These are phyloP conservation scores for Elanus axillaris DNA, from an alignment of 2,113 vertebrate species.

Conservation along the genomic window DNA sequence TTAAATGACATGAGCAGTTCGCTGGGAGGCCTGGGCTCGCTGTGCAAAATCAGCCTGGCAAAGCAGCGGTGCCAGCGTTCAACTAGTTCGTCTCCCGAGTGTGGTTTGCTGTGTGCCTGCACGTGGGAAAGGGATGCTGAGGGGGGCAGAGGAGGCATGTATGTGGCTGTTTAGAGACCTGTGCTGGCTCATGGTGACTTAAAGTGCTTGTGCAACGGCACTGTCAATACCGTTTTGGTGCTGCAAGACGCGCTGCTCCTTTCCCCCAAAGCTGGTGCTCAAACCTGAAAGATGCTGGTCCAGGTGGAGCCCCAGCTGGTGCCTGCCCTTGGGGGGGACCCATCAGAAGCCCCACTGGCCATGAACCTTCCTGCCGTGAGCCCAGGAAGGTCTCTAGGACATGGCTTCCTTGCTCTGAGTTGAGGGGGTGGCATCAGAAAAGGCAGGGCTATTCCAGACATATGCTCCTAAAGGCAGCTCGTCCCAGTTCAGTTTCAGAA, in stretches of 20 bases:
- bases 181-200: not conserved
- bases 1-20: not conserved
- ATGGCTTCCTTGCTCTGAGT: not conserved
- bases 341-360: not conserved
- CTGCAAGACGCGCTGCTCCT: accelerated
- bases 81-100: not conserved
- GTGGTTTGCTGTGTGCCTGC: too few relatives aligned
- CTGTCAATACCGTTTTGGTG: not conserved
- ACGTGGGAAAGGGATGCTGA: not conserved
- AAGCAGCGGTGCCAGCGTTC: not conserved
- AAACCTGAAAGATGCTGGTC: not conserved
- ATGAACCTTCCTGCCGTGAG: not conserved
- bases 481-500: not conserved
- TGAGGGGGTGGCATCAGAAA: too few relatives aligned
- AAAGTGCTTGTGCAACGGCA: accelerated
- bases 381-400: not conserved
- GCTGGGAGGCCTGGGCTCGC: not conserved
- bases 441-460: not conserved
- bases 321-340: too few relatives aligned
- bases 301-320: not conserved
- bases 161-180: not conserved
- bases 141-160: too few relatives aligned
- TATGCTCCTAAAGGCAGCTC: accelerated
- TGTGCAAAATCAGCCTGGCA: not conserved
- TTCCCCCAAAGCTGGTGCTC: not conserved